Evolutionary conservation across 2,797 vertebrate genomes (phyloP), one percentile per base, ranked within the genome.

Genomic region (Sebastes minor): DNA sequence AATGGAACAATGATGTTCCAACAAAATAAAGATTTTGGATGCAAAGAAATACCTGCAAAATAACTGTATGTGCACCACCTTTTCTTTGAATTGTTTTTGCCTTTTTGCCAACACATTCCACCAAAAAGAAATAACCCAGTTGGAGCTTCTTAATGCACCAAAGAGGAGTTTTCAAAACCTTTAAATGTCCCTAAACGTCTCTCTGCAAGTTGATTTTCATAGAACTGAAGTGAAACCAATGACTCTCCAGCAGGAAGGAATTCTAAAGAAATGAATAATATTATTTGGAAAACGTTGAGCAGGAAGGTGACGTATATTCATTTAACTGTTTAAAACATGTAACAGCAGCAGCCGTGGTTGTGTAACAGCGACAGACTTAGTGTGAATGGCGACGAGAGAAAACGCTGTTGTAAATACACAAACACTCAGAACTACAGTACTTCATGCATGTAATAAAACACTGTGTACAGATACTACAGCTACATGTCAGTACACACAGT

Each of bases 341-440:
- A 52, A 68, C 56, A 61, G 1, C 52, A 53, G 59, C 65, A 60
- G 72, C 3, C 20, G 5, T 20, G 12, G 28, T 32, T 76, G 7
- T 68, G 6, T 6, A 63, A 68, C 57, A 53, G 74, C 32, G 38
- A 56, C 62, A 8, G 14, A 55, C 28, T 0, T 6, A 30, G 13
- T 22, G 64, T 20, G 60, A 63, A 63, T 5, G 6, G 12, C 64
- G 57, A 46, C 6, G 53, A 52, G 38, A 53, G n/a, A 8, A 63
- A 46, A 28, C 23, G 28, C 62, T 28, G 66, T 16, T 42, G 42
- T 38, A 61, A 57, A 60, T 68, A 28, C 46, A 61, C n/a, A 49
- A 23, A 66, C 66, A 49, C n/a, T 28, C 71, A 55, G 61, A 61
- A 22, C 78, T 76, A 81, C 85, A 85, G 71, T 64, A 87, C 78